These are phyloP conservation scores for Phrynocephalus vlangalii DNA, from an alignment of 2,797 vertebrate species.

Conservation along the genomic window DNA sequence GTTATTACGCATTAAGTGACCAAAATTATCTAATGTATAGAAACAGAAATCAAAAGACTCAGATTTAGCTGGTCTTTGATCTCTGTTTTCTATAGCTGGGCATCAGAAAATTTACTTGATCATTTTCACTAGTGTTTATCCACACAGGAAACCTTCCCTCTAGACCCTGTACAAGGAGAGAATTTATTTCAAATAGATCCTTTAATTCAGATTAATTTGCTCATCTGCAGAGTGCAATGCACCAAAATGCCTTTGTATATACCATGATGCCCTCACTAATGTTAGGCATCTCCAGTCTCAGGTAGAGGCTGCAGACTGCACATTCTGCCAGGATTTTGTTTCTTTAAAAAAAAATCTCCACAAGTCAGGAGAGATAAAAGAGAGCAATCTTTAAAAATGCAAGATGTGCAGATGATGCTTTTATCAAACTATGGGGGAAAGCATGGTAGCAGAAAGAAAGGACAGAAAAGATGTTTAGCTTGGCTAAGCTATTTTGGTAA, in stretches of 20 bases:
- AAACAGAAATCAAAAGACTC: not conserved
- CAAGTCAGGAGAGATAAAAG: not conserved
- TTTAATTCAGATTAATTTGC: slow-evolving; percentile 24
- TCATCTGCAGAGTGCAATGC: not conserved
- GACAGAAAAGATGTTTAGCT: not conserved
- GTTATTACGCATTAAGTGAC: too few species aligned
- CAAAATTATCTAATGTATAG: not conserved
- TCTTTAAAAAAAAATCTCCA: not conserved
- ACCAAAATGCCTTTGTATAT: not conserved
- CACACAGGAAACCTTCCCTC: not conserved
- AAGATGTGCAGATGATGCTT: not conserved
- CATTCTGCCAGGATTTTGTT: not conserved
- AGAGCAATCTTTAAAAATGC: not conserved
- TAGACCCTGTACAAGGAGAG: not conserved
- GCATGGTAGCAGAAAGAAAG: not conserved
- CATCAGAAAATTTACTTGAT: not conserved
- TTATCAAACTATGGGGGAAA: not conserved
- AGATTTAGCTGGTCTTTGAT: not conserved
- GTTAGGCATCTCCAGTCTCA: not conserved
- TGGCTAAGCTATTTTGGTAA: not conserved
- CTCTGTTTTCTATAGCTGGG: not conserved
- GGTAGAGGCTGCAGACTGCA: not conserved
- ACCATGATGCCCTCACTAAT: not conserved
- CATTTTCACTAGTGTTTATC: not conserved
- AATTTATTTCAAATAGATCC: not conserved